Evolutionary conservation across 2,797 vertebrate species (phyloP), one percentile per base, ranked within the genome.

Genomic region (Vultur gryphus): DNA sequence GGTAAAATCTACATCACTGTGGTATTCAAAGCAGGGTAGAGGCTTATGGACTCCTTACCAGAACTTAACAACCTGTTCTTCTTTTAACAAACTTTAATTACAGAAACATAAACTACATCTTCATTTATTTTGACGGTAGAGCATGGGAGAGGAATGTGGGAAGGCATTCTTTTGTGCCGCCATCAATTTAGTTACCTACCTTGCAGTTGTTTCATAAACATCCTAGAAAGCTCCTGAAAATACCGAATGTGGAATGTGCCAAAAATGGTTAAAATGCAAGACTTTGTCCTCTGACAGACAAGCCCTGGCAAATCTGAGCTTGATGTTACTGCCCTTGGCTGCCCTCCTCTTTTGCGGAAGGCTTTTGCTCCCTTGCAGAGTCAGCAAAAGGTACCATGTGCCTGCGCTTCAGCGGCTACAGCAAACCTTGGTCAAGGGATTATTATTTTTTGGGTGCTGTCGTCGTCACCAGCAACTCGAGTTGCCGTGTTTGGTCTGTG

Each of bases 201-300:
- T 86, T 91, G 64, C 64, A 80, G 61, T 94, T 84, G 49, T 95
- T 94, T 89, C 90, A 85, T 90, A 83, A 95, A 90, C 92, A 93
- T 97, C 94, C 94, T 95, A 78, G 96, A 96, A 97, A 95, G 93
- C 87, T 95, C 72, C 61, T 93, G 93, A 93, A 95, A 95, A 94
- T 61, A 93, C 71, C 0, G 17, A 87, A 93, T 85, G 67, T 71
- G 65, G 46, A 90, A 94, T 83, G 94, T 94, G 92, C 94, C 93
- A 94, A 89, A 97, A 96, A 90, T 90, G 75, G 90, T 96, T 96
- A 93, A 95, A 97, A 92, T 75, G 55, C 67, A 85, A 93, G 90
- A 87, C 92, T 85, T 55, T 33, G 65, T 75, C 84, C 81, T 93
- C 81, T 85, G 64, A 77, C 52, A 87, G 89, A 54, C 94, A 94